These are phyloP conservation scores for Chlamydotis undulata DNA, from an alignment of 2,113 vertebrate species.

Conservation along the genomic window DNA sequence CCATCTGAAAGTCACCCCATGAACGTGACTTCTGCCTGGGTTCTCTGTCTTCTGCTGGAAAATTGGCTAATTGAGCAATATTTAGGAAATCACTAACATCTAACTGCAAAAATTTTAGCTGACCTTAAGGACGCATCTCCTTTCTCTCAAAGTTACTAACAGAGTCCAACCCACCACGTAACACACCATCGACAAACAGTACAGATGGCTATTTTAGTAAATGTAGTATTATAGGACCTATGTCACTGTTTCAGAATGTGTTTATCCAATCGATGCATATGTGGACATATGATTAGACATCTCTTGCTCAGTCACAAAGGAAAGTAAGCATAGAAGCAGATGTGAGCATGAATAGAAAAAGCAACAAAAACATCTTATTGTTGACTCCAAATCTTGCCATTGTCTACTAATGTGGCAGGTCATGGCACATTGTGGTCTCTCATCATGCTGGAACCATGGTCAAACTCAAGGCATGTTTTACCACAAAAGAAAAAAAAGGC, in stretches of 20 bases:
- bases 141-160: background rate
- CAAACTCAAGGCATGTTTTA: background rate
- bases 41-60: background rate
- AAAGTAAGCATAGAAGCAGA: background rate
- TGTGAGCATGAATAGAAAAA: background rate
- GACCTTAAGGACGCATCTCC: background rate
- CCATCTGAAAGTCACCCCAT: background rate
- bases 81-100: background rate
- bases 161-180: background rate
- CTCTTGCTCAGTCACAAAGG: background rate
- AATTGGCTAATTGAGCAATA: background rate
- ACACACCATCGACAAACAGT: rapidly evolving
- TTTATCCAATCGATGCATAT: rapidly evolving
- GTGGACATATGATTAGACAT: background rate
- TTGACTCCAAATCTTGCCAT: background rate
- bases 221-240: background rate
- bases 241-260: background rate
- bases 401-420: background rate
- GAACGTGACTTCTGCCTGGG: background rate
- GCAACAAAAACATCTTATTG: background rate
- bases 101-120: background rate
- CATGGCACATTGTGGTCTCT: background rate
- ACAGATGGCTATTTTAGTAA: background rate
- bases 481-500: background rate
- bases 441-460: background rate